phyloP scores from a whole-genome alignment of 1,140 invertebrate species.

The Paralvinella palmiformis region DNA sequence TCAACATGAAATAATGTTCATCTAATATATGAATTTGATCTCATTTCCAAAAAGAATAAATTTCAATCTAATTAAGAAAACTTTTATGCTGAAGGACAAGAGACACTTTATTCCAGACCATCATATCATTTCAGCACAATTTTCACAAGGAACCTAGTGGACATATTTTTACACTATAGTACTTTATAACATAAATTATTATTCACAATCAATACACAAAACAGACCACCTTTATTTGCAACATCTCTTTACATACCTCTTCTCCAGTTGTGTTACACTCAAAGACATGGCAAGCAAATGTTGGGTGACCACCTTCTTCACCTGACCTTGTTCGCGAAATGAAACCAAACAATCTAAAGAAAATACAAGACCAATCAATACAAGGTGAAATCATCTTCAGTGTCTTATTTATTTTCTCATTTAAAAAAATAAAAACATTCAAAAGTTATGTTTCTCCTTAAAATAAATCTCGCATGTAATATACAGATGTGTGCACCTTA shows the following conservation, averaged over 20 bases:
- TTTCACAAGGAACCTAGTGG: not conserved
- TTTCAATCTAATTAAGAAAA: too few relatives aligned
- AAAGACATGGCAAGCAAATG: conserved; percentile 48
- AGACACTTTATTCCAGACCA: too few relatives aligned
- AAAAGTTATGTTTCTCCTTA: not conserved
- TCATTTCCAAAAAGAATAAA: too few relatives aligned
- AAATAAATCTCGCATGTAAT: not conserved
- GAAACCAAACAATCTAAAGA: conserved; percentile 45
- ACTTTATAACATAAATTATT: not conserved
- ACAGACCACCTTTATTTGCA: not conserved
- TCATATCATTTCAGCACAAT: not conserved
- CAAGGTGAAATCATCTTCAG: not conserved
- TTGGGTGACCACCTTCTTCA: conserved; percentile 19
- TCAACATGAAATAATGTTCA: too few relatives aligned
- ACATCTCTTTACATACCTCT: conserved; percentile 30
- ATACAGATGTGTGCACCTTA: not conserved
- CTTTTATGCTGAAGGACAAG: too few relatives aligned
- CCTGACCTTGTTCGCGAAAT: conserved; percentile 36
- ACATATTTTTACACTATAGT: not conserved
- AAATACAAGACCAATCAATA: conserved; percentile 1
- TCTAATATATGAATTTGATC: too few relatives aligned
- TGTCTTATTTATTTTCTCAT: not conserved
- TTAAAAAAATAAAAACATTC: not conserved
- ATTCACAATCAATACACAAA: not conserved
- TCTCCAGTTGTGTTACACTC: conserved; percentile 42